Conservation (phyloP, 1,140 invertebrate genomes). For the Drosophila kohkoa region DNA sequence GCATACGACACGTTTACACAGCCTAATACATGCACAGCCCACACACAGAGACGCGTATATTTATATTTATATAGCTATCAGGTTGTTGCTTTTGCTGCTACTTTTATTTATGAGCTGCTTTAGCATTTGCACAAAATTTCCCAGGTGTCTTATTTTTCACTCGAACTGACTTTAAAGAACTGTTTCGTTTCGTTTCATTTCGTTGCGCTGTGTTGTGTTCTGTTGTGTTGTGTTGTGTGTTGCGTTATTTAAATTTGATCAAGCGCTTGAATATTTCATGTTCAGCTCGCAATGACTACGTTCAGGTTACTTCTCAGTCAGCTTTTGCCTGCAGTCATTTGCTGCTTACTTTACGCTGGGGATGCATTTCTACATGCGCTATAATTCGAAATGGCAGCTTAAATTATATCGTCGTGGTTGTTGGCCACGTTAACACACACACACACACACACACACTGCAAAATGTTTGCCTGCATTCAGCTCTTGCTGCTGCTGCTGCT, state of each 20-base stretch:
- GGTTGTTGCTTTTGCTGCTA: conserved; percentile 3
- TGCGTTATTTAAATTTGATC: conserved; percentile 37
- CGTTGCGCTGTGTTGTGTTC: not conserved
- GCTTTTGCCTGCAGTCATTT: conserved; percentile 23
- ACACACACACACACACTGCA: not conserved
- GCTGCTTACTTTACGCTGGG: conserved; percentile 27
- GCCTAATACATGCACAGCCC: not conserved
- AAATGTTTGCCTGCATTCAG: not conserved
- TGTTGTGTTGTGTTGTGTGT: not conserved
- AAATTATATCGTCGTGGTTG: conserved; percentile 23
- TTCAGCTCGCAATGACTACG: not conserved
- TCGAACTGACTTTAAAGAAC: conserved; percentile 27
- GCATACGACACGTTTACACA: conserved; percentile 40
- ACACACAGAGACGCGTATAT: not conserved
- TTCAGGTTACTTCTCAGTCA: not conserved
- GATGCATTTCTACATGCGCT: conserved; percentile 40
- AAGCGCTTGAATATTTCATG: conserved; percentile 41
- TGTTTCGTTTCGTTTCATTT: not conserved
- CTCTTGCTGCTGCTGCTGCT: not conserved
- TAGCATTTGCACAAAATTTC: conserved; percentile 57
- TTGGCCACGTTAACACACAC: conserved; percentile 19
- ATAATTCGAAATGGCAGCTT: conserved; percentile 26
- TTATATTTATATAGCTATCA: not conserved
- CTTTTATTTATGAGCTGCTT: conserved; percentile 51
- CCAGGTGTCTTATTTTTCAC: conserved; percentile 53